Percentiles rank a stretch among this genome's conserved stretches.
Conservation (phyloP, 2,797 vertebrate genomes). For the Knipowitschia caucasica region DNA sequence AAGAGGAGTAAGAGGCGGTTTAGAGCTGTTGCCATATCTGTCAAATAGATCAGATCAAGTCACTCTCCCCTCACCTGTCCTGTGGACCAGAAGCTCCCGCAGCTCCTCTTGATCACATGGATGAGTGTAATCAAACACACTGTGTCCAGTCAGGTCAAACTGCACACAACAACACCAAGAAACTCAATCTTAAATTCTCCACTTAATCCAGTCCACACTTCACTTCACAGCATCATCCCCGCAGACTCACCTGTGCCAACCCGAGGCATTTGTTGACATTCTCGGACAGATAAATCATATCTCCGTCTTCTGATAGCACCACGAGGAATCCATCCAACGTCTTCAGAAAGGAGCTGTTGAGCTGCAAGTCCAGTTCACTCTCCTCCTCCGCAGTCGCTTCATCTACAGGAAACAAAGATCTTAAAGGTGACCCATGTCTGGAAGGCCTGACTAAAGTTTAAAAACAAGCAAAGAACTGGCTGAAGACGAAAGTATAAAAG, state of each 20-base stretch:
- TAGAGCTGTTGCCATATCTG: neutral
- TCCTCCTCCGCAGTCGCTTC: slow-evolving; percentile 72
- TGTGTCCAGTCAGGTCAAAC: slow-evolving; percentile 97
- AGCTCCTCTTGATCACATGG: slow-evolving; percentile 98
- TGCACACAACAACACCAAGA: slow-evolving; percentile 48
- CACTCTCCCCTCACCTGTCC: slow-evolving; percentile 82
- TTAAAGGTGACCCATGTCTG: too few relatives aligned
- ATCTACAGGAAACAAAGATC: slow-evolving; percentile 57
- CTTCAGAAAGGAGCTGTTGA: slow-evolving; percentile 92
- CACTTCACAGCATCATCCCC: neutral
- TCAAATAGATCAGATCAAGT: too few relatives aligned
- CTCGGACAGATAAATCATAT: slow-evolving; percentile 96
- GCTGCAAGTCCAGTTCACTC: slow-evolving; percentile 86
- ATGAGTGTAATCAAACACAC: slow-evolving; percentile 96
- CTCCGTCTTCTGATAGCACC: slow-evolving; percentile 96
- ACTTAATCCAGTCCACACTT: neutral
- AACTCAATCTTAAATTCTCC: neutral
- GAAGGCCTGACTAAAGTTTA: too few relatives aligned
- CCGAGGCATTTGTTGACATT: slow-evolving; percentile 97
- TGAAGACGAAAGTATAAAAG: too few relatives aligned
- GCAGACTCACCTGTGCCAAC: slow-evolving; percentile 88
- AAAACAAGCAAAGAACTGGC: too few relatives aligned
- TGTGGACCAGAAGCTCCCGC: slow-evolving; percentile 93
- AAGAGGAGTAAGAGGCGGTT: slow-evolving; percentile 11
- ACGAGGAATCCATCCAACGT: slow-evolving; percentile 96